These are phyloP conservation scores for Nymphalis polychloros DNA, from an alignment of 2,888 invertebrate species.

Conservation along the genomic window DNA sequence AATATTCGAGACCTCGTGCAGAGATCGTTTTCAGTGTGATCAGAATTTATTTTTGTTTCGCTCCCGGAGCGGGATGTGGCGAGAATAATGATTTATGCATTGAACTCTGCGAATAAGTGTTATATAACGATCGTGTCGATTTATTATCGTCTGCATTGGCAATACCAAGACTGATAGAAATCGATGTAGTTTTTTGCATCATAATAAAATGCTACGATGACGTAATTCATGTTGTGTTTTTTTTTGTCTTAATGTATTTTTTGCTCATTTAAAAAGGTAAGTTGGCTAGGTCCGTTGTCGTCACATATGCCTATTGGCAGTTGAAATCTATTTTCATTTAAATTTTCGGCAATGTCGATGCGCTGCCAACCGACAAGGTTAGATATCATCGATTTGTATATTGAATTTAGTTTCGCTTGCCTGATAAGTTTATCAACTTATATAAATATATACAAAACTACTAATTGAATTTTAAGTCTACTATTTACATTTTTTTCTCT, in stretches of 20 bases:
- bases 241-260: not conserved
- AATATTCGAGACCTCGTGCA: conserved; percentile 41
- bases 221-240: not conserved
- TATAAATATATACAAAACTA: no score
- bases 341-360: not conserved
- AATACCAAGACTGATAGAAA: conserved; percentile 12
- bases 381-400: not conserved
- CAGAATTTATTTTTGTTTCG: conserved; percentile 46
- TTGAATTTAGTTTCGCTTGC: not conserved
- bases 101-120: conserved; percentile 26
- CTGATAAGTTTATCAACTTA: not conserved
- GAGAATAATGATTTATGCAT: conserved; percentile 41
- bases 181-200: not conserved
- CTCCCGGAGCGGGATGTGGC: conserved; percentile 42
- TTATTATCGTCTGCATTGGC: conserved; percentile 15
- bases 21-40: conserved; percentile 42
- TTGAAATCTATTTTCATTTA: not conserved
- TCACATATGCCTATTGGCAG: not conserved
- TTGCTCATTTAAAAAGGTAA: not conserved
- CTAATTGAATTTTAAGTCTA: no score
- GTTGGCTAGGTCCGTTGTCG: no score
- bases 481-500: no score
- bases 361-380: conserved; percentile 2
- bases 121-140: conserved; percentile 38
- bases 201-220: not conserved